A percentile compares a stretch with the other conserved stretches of the same genome.
Conservation (phyloP, 2,888 invertebrate genomes). For the Raillietiella orientalis region DNA sequence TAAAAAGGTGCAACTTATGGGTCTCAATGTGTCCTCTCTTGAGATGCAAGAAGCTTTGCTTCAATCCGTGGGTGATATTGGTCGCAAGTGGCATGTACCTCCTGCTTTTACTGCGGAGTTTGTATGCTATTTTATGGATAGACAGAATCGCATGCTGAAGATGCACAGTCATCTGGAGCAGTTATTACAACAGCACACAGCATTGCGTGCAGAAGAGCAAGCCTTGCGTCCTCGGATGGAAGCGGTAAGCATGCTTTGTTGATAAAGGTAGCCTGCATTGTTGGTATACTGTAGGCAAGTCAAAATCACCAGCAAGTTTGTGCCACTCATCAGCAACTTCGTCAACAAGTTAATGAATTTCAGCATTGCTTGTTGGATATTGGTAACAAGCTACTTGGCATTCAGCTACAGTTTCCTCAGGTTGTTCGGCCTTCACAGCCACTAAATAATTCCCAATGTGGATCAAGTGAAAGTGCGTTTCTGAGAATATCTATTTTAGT, state of each 20-base stretch:
- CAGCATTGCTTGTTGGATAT: no score
- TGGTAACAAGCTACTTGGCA: background rate
- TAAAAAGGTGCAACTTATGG: slow-evolving; percentile 63
- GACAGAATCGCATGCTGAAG: slow-evolving; percentile 43
- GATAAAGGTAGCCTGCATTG: no score
- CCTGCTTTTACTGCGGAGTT: slow-evolving; percentile 73
- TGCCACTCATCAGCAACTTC: no score
- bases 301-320: no score
- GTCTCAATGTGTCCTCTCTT: slow-evolving; percentile 42
- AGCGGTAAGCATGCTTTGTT: slow-evolving; percentile 17
- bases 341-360: no score
- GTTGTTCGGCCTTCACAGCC: background rate
- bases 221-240: slow-evolving; percentile 40
- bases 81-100: slow-evolving; percentile 75
- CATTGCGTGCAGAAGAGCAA: slow-evolving; percentile 41
- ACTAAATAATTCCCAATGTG: background rate
- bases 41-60: slow-evolving; percentile 54
- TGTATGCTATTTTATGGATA: slow-evolving; percentile 67
- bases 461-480: no score
- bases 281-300: no score
- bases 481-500: no score
- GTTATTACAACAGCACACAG: slow-evolving; percentile 16
- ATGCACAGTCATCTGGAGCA: slow-evolving; percentile 42
- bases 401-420: background rate
- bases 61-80: slow-evolving; percentile 45